Evolutionary conservation across 2,888 invertebrate genomes (phyloP), one percentile per base, ranked within the genome.

Genomic region (Drosophila quasianomalipes): DNA sequence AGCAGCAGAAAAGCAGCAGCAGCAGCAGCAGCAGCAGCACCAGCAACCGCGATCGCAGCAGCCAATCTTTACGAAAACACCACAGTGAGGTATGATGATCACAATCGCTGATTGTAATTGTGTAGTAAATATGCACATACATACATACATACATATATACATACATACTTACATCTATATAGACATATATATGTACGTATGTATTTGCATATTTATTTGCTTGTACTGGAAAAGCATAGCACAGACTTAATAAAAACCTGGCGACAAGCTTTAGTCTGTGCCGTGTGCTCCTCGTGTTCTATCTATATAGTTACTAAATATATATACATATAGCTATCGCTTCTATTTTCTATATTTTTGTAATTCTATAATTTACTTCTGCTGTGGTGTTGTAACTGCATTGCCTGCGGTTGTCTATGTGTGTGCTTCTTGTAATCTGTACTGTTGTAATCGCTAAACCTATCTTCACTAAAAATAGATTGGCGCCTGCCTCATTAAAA

Each of bases 61-160:
- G 30, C 71, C 76, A 90, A 85, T 74, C 83, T 44, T 49, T 76
- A 74, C 60, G 35, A 66, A 81, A 79, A 73, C 81, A 70, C 79
- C 90, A 78, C 81, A 85, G 83, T 82, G 91, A 87, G 88, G 91
- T 91, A 91, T 81, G 85, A 57, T 79, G 82, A 76, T 62, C 55
- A 63, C 76, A 74, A 85, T 85, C 85, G 58, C 82, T 75, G 72
- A 89, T 84, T 65, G 66, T 73, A 82, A 72, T 82, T 79, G 72
- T 85, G 82, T 72, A 51, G 49, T 73, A 47, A 63, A 62, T 71
- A 68, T 57, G 53, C 58, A 53, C 52, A 58, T 9, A n/a, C n/a
- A 51, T 9, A 31, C n/a, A 51, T 26, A 22, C 3, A 39, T 28
- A 55, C n/a, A 51, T 26, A 22, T 2, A 39, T 28, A 55, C n/a